Conservation (phyloP, 1,140 invertebrate species). For the Pachypeltis micranthus region DNA sequence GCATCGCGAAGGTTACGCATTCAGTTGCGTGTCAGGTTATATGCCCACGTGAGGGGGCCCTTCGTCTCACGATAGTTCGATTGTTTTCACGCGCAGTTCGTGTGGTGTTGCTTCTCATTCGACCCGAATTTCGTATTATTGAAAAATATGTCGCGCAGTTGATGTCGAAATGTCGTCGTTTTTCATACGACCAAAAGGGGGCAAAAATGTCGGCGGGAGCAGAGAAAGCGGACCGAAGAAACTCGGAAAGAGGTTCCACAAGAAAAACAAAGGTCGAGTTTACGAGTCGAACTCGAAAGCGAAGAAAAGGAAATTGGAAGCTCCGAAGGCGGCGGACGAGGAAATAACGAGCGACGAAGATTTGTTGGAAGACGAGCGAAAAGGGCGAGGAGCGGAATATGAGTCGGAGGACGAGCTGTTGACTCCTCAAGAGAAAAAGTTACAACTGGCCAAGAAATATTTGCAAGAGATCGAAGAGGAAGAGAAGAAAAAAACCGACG, state of each 20-base stretch:
- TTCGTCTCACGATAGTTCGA: no score
- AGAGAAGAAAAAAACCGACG: slow-evolving; percentile 54
- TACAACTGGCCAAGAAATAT: slow-evolving; percentile 79
- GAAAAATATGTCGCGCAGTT: neutral
- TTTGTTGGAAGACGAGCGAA: slow-evolving; percentile 25
- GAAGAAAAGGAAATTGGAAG: slow-evolving; percentile 25
- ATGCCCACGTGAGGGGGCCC: no score
- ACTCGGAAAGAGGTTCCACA: neutral
- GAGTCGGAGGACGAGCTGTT: slow-evolving; percentile 53
- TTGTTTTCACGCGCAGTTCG: no score
- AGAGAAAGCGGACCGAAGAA: neutral
- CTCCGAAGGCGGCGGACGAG: slow-evolving; percentile 14
- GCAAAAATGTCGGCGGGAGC: neutral
- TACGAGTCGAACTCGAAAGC: neutral
- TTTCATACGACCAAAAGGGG: neutral
- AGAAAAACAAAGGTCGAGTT: neutral
- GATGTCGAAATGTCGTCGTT: neutral
- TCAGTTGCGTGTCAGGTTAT: no score
- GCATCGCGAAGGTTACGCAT: no score
- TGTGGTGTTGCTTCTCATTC: no score
- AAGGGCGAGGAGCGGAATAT: slow-evolving; percentile 37
- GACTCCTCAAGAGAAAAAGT: slow-evolving; percentile 72
- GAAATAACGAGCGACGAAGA: slow-evolving; percentile 42
- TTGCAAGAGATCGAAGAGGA: slow-evolving; percentile 76
- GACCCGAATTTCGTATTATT: no score